Percentiles rank a stretch among this genome's conserved stretches.
Conservation (phyloP, 2,113 vertebrate genomes). For the Cyphomyrus discorhynchus region DNA sequence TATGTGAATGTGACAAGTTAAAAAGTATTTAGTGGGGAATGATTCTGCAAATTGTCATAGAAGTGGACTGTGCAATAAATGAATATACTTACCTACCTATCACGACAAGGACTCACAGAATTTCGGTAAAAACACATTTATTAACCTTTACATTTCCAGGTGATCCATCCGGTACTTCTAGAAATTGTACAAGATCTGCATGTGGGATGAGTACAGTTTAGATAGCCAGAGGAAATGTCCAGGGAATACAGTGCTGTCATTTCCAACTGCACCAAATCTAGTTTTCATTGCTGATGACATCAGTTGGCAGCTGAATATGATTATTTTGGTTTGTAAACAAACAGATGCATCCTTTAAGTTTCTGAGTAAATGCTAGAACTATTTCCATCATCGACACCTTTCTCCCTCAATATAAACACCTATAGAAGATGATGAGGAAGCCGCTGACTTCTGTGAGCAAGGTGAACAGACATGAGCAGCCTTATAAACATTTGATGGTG, state of each 20-base stretch:
- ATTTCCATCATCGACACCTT: background rate
- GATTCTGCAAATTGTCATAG: background rate
- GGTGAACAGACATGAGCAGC: background rate
- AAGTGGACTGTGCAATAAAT: background rate
- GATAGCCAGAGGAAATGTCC: background rate
- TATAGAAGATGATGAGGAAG: background rate
- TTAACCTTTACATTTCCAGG: background rate
- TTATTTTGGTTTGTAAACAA: background rate
- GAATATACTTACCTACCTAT: background rate
- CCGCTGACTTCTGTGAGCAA: background rate
- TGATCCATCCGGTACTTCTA: background rate
- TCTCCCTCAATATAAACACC: background rate
- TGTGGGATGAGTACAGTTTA: background rate
- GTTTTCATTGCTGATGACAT: constrained; percentile 3
- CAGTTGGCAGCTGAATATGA: background rate
- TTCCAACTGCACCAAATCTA: background rate
- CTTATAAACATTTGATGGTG: background rate
- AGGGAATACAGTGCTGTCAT: background rate
- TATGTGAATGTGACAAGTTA: background rate
- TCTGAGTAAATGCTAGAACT: background rate
- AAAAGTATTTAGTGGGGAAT: background rate
- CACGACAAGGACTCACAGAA: background rate
- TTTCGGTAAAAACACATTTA: background rate
- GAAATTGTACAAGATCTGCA: background rate
- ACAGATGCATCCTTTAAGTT: background rate